A percentile compares a stretch with the other conserved stretches of the same genome.
Evolutionary conservation across 2,113 vertebrate genomes (phyloP).

Genomic region (Oncorhynchus gorbuscha): DNA sequence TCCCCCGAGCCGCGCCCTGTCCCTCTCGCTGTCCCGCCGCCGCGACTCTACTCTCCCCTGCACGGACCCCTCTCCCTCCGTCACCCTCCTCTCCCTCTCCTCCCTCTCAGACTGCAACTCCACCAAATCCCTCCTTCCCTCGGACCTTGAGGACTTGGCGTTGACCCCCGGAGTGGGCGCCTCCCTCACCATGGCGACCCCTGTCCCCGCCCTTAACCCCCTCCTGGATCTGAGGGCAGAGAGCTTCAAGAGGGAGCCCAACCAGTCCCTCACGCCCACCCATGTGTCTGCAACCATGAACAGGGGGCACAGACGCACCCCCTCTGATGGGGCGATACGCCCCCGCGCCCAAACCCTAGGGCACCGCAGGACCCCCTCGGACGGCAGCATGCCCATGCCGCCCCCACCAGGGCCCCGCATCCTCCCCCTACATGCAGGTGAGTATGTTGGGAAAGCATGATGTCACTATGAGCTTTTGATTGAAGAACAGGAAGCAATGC

Average conservation of each 20-base stretch:
- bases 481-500: too few species aligned
- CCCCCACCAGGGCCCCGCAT: conserved; percentile 48
- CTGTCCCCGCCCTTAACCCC: conserved; percentile 72
- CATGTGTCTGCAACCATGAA: conserved; percentile 78
- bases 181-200: conserved; percentile 35
- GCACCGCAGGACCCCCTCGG: conserved; percentile 75
- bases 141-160: conserved; percentile 80
- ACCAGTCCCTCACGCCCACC: conserved; percentile 88
- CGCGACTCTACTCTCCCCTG: conserved; percentile 63
- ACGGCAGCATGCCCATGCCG: conserved; percentile 75
- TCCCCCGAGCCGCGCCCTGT: conserved; percentile 70
- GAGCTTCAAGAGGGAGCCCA: conserved; percentile 89
- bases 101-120: conserved; percentile 91
- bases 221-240: conserved; percentile 84
- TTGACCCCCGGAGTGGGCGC: conserved; percentile 48
- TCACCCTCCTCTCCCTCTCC: conserved; percentile 86
- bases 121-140: conserved; percentile 85
- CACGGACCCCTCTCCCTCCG: conserved; percentile 75
- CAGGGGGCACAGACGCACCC: conserved; percentile 83
- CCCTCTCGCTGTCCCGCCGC: conserved; percentile 69
- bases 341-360: conserved; percentile 72
- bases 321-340: conserved; percentile 83
- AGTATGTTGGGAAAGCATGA: not conserved
- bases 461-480: too few species aligned
- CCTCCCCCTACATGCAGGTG: conserved; percentile 54